phyloP scores from a whole-genome alignment of 2,888 invertebrate genomes.

The Tigriopus californicus region DNA sequence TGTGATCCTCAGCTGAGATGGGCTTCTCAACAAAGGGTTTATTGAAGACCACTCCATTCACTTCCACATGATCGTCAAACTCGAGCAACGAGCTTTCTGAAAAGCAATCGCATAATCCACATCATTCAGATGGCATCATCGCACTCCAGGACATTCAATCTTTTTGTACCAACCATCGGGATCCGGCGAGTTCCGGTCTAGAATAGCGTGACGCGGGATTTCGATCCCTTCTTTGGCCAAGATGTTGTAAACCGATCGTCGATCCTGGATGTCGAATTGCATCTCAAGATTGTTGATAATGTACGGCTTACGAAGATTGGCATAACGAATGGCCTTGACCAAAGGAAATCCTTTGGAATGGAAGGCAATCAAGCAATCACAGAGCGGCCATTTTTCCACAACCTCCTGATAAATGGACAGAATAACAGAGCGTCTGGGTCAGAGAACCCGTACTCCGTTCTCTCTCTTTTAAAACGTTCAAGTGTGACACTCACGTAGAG shows the following conservation, averaged over 20 bases:
- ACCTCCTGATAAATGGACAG: too few species aligned
- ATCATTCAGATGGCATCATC: slow-evolving; percentile 6
- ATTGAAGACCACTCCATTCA: slow-evolving; percentile 82
- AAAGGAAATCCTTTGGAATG: slow-evolving; percentile 96
- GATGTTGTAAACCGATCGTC: slow-evolving; percentile 83
- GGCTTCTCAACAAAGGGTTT: slow-evolving; percentile 99
- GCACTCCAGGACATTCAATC: neutral
- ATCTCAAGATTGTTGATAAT: slow-evolving; percentile 95
- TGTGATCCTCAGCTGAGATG: slow-evolving; percentile 97
- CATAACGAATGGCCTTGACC: slow-evolving; percentile 92
- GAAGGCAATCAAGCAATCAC: slow-evolving; percentile 94
- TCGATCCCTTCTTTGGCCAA: slow-evolving; percentile 85
- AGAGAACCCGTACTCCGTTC: too few species aligned
- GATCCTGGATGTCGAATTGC: slow-evolving; percentile 93
- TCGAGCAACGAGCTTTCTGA: slow-evolving; percentile 76
- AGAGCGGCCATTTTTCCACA: slow-evolving; percentile 92
- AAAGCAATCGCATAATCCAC: slow-evolving; percentile 24
- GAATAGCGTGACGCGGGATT: slow-evolving; percentile 89
- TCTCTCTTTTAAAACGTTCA: neutral
- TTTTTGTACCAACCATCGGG: slow-evolving; percentile 35
- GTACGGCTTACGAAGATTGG: slow-evolving; percentile 77
- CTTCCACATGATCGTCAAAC: slow-evolving; percentile 91
- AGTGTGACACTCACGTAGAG: slow-evolving; percentile 50
- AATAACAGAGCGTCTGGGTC: too few species aligned
- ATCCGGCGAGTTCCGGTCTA: slow-evolving; percentile 79